Percentiles rank a stretch among this genome's conserved stretches.
These are phyloP conservation scores for Amiota mariae DNA, from an alignment of 2,888 invertebrate species.

Conservation along the genomic window DNA sequence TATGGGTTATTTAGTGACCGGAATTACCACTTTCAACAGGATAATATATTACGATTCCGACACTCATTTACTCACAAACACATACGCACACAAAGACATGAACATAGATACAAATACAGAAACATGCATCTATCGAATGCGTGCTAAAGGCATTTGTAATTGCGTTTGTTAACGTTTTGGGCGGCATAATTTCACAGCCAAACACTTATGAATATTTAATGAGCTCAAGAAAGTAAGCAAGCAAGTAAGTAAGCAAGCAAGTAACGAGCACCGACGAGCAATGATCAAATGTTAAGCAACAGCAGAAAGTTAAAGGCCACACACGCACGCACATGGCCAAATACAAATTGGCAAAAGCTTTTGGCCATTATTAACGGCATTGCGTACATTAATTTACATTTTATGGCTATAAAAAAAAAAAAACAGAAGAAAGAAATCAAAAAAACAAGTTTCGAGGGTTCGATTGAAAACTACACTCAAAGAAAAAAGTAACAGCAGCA, in stretches of 20 bases:
- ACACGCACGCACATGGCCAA: not conserved
- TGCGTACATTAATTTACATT: not conserved
- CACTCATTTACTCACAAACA: not conserved
- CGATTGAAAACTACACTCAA: no score
- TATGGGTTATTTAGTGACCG: slow-evolving; percentile 60
- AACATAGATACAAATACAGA: not conserved
- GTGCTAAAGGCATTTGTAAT: slow-evolving; percentile 60
- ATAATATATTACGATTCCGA: slow-evolving; percentile 59
- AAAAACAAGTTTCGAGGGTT: not conserved
- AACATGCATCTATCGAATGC: slow-evolving; percentile 41
- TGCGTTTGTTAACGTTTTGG: slow-evolving; percentile 56
- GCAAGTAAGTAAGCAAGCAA: no score
- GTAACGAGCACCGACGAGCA: no score
- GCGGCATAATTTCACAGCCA: slow-evolving; percentile 26
- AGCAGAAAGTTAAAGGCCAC: not conserved
- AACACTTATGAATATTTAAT: slow-evolving; percentile 59
- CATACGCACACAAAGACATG: slow-evolving; percentile 26
- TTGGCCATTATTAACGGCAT: slow-evolving; percentile 50
- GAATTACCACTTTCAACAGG: slow-evolving; percentile 66
- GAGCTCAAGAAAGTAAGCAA: slow-evolving; percentile 34
- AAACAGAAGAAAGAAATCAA: slow-evolving; percentile 20
- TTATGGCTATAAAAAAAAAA: not conserved
- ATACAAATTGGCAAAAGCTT: slow-evolving; percentile 37
- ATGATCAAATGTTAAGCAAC: no score
- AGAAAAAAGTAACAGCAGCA: no score